Base-by-base conservation (phyloP, 2,113 vertebrate species). In the Gavialis gangeticus region DNA sequence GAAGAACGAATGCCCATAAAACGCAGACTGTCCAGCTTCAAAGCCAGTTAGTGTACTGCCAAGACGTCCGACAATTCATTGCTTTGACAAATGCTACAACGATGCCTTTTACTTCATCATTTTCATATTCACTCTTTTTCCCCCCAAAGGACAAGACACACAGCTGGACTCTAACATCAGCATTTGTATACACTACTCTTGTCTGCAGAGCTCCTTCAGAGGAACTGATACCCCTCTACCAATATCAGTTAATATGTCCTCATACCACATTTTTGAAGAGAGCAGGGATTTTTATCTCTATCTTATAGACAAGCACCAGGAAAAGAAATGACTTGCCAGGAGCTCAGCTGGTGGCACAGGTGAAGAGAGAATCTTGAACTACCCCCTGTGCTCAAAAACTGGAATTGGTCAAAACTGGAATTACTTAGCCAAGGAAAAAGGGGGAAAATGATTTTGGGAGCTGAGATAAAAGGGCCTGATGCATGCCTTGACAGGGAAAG, bases 1-100 rank as follows among this genome's bases (percentile, higher is more conserved):
- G 15, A 22, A 66, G 25, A 55, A 59, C 67, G 60, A 80, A 4
- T 28, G 79, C 60, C 28, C 17, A 57, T 76, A 1, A 78, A 22
- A 0, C 6, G 12, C 2, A 62, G 56, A 13, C 25, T 34, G 25
- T 76, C 64, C 64, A 6, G 63, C 34, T 59, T 55, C 60, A 0
- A 10, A 5, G 34, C 21, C 2, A 10, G 8, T 69, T 71, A 71
- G 3, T 12, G 58, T 21, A 0, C 1, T 13, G 34, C 34, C 67
- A 71, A 71, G 67, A 22, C 34, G 37, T 71, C 34, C 69, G 6
- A 1, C 69, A 25, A 46, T 4, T 66, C 16, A 3, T 27, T 73
- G 34, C 25, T 34, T 12, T n/a, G 16, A 46, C 15, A 71, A 54
- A 24, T 5, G 1, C 81, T 46, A 46, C 46, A 46, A 46, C 9